phyloP scores from a whole-genome alignment of 2,888 invertebrate genomes.

The Drosophila aldrichi region DNA sequence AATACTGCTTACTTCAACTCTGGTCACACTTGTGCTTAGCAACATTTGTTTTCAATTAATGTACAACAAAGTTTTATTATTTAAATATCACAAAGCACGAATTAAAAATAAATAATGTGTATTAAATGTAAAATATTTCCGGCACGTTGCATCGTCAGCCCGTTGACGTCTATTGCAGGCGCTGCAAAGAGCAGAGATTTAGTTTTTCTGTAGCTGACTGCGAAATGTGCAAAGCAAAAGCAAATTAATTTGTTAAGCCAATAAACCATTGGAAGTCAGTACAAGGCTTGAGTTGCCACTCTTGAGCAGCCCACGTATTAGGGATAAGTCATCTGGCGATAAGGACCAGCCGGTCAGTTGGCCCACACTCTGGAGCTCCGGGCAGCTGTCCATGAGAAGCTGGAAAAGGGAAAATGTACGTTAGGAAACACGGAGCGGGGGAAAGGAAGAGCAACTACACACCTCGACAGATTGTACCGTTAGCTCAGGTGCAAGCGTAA shows the following conservation, averaged over 20 bases:
- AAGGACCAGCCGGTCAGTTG: constrained; percentile 90
- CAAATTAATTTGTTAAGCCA: constrained; percentile 60
- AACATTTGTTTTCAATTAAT: constrained; percentile 6
- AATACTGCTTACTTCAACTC: constrained; percentile 8
- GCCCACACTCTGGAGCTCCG: constrained; percentile 88
- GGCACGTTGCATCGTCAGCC: constrained; percentile 2
- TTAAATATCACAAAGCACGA: constrained; percentile 65
- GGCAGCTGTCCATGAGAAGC: constrained; percentile 89
- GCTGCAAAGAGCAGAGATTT: constrained; percentile 55
- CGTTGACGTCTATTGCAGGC: constrained; percentile 58
- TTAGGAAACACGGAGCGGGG: neutral
- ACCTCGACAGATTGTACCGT: constrained; percentile 88
- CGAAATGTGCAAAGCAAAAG: constrained; percentile 12
- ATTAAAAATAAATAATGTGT: constrained; percentile 16
- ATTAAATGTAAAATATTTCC: constrained; percentile 38
- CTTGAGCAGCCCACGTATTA: constrained; percentile 88
- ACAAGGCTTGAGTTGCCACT: constrained; percentile 89
- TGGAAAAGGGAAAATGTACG: constrained; percentile 30
- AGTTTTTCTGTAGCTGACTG: neutral
- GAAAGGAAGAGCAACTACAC: neutral
- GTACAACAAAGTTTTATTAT: constrained; percentile 53
- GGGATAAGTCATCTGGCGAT: constrained; percentile 89
- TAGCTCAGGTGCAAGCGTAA: constrained; percentile 89
- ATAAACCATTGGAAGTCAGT: constrained; percentile 88
- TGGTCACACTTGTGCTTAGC: constrained; percentile 40